Evolutionary conservation across 2,797 vertebrate species (phyloP).

Genomic region (Eutrigla gurnardus): DNA sequence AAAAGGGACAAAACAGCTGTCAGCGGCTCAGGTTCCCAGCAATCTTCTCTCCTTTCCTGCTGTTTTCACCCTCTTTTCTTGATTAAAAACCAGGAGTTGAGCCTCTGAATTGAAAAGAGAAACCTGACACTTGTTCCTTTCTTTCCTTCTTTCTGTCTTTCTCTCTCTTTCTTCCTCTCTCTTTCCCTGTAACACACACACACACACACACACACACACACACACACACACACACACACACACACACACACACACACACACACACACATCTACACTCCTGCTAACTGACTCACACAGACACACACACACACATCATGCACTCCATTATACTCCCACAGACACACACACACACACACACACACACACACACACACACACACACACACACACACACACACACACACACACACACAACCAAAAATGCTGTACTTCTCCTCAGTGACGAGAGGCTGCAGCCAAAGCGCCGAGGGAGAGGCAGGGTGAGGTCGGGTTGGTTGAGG

Average conservation of each 20-base stretch:
- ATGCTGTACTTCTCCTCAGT: slow-evolving; percentile 58
- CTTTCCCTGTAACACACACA: slow-evolving; percentile 35
- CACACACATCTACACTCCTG: slow-evolving; percentile 34
- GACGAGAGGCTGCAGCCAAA: slow-evolving; percentile 63
- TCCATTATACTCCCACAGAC: background rate
- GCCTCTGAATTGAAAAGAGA: slow-evolving; percentile 72
- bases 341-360: slow-evolving; percentile 26
- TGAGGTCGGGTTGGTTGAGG: slow-evolving; percentile 45
- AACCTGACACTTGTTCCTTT: slow-evolving; percentile 72
- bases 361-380: too few species aligned
- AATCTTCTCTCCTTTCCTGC: slow-evolving; percentile 69
- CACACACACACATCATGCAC: background rate
- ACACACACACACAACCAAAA: slow-evolving; percentile 36
- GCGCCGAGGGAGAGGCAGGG: slow-evolving; percentile 57
- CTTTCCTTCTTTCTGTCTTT: slow-evolving; percentile 55
- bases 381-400: slow-evolving; percentile 12
- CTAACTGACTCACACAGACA: background rate
- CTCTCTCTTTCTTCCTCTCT: slow-evolving; percentile 32
- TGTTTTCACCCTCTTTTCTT: slow-evolving; percentile 73
- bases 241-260: slow-evolving; percentile 1
- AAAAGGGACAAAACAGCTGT: slow-evolving; percentile 68
- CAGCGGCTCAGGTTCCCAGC: slow-evolving; percentile 69
- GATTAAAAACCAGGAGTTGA: slow-evolving; percentile 76
- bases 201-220: slow-evolving; percentile 45
- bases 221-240: slow-evolving; percentile 40